Evolutionary conservation across 2,113 vertebrate species (phyloP), one percentile per base, ranked within the genome.

Genomic region (Toxotes jaculatrix): DNA sequence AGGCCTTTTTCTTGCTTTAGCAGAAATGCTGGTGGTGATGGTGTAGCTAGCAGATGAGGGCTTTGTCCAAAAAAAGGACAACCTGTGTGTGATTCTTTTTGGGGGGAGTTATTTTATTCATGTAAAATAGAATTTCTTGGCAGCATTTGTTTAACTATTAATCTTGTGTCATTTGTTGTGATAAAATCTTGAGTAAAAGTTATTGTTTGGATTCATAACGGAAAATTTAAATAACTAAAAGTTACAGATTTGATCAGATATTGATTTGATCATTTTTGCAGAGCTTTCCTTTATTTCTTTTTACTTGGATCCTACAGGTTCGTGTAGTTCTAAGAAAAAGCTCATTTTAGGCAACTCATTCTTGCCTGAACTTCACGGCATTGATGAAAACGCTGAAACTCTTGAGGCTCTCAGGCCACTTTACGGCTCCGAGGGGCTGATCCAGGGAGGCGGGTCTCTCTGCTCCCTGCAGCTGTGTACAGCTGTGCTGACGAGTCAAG

Each of bases 351-450:
- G 27, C 5, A 56, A 27, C 27, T 59, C 13, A 31, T 59, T 27
- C 5, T 11, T 43, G 3, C 19, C 12, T 23, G 11, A 47, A 73
- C 40, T 74, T 85, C 60, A 68, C 79, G 34, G 75, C 82, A 84
- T 67, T 77, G 73, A 27, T 57, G 76, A 59, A 85, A 86, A 85
- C 36, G 9, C 19, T 56, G 43, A 38, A 60, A 31, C 27, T 61
- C 51, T 82, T 49, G 4, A 47, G 62, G 40, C 56, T 64, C 4
- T 49, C 17, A 0, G 23, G 19, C 14, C 51, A 51, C 74, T 87
- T 90, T 83, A 76, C 65, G 80, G 85, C 75, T 82, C 43, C 1
- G 40, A 63, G 31, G 47, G 16, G 14, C 63, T 9, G 51, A 51
- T 69, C 42, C 65, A 36, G 32, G 43, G 27, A 63, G 72, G 61